Conservation (phyloP, 2,888 invertebrate species). For the Punctoribates punctum region DNA sequence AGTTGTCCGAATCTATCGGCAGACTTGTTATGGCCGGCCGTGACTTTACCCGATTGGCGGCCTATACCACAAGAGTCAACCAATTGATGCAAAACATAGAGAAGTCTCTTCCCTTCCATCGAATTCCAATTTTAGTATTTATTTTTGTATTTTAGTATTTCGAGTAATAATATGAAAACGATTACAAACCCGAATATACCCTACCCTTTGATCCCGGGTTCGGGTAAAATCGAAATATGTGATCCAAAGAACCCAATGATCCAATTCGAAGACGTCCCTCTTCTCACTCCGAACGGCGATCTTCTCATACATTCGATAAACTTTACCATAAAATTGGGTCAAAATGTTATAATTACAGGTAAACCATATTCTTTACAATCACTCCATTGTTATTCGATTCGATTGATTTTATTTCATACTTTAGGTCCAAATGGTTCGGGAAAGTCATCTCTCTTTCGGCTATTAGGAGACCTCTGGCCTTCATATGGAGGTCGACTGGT, state of each 20-base stretch:
- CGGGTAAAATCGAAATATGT: slow-evolving; percentile 41
- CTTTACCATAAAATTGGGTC: slow-evolving; percentile 65
- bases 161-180: not conserved
- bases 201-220: not conserved
- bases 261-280: slow-evolving; percentile 82
- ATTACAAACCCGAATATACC: not conserved
- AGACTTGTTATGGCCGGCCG: slow-evolving; percentile 89
- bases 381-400: too few species aligned
- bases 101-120: slow-evolving; percentile 54
- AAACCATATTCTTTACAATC: not conserved
- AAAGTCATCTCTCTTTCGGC: slow-evolving; percentile 92
- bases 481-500: slow-evolving; percentile 87
- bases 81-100: slow-evolving; percentile 78
- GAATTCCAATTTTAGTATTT: not conserved
- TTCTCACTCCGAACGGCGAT: slow-evolving; percentile 97
- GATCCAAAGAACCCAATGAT: slow-evolving; percentile 41
- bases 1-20: slow-evolving; percentile 95
- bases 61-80: slow-evolving; percentile 61
- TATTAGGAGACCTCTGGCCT: slow-evolving; percentile 96
- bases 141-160: not conserved
- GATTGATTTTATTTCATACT: slow-evolving; percentile 8
- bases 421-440: slow-evolving; percentile 96
- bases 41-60: slow-evolving; percentile 38
- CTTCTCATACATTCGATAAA: slow-evolving; percentile 78
- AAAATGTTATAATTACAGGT: slow-evolving; percentile 44